Base-by-base conservation (phyloP, 2,113 vertebrate species). In the Tangachromis dhanisi region DNA sequence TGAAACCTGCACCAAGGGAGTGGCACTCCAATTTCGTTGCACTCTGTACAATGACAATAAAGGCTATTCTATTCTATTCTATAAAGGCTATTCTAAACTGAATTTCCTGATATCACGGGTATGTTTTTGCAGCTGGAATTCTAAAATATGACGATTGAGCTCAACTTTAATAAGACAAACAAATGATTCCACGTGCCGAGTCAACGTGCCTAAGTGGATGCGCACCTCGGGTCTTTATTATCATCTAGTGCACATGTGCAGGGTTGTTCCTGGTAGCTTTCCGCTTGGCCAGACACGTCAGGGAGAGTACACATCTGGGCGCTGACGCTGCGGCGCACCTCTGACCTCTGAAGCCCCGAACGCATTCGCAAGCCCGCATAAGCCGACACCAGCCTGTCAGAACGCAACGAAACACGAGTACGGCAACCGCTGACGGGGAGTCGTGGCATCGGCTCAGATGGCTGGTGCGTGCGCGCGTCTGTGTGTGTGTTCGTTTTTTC, bases 241-340 rank as follows among this genome's bases (percentile, higher is more conserved):
- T 89, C 85, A 90, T 83, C 88, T 81, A 53, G 71, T 49, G 88
- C 84, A 89, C 79, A 88, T 73, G 85, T 61, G 86, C 86, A 6
- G 31, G 71, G 42, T 40, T 76, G 35, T 78, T 85, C 81, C 31
- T 68, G 3, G 55, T 2, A 21, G 40, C 91, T 91, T 95, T 95
- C 86, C 26, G 63, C 93, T 83, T 79, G 90, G 84, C 66, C 31
- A n/a, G 53, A 94, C 91, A 89, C 76, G 90, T 96, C 93, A 95
- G 90, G 17, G 54, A 57, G 80, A 82, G 57, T 94, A 83, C 94
- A 93, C 95, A 94, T 95, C 95, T 94, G 93, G 87, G 76, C 29
- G 51, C 78, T 2, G 49, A 80, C 40, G 89, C 88, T 85, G 80
- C 89, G 4, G 89, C 16, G 80, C 49, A 4, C 81, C 88, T 88